A percentile compares a stretch with the other conserved stretches of the same genome.
phyloP scores from a whole-genome alignment of 92 coral and sea anemone species.

The Phenganax marumi region DNA sequence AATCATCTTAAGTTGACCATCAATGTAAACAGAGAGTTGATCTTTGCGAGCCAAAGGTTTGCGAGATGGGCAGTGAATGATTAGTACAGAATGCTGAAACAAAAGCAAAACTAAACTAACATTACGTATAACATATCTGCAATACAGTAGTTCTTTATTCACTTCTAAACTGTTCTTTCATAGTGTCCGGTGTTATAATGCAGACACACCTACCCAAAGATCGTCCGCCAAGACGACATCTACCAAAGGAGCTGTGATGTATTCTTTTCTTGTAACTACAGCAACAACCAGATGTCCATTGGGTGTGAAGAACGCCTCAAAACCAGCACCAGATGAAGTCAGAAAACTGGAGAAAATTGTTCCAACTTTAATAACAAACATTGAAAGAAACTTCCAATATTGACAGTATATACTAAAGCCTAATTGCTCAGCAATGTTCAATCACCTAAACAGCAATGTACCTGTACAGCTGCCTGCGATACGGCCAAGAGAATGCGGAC shows the following conservation, averaged over 20 bases:
- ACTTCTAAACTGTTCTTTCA: neutral
- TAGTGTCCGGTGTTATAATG: neutral
- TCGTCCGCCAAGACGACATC: conserved; percentile 68
- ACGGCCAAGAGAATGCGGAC: conserved; percentile 8
- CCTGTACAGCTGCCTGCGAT: conserved; percentile 86
- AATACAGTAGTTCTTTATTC: neutral
- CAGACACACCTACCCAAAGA: conserved; percentile 66
- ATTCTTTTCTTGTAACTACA: conserved; percentile 70
- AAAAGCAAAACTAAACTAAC: conserved; percentile 3
- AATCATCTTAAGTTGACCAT: conserved; percentile 63
- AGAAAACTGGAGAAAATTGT: conserved; percentile 60
- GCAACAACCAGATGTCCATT: conserved; percentile 80
- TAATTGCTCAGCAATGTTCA: neutral
- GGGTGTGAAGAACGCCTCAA: conserved; percentile 78
- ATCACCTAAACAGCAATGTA: neutral
- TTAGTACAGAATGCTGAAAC: conserved; percentile 75
- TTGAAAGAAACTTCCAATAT: neutral
- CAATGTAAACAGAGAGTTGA: conserved; percentile 74
- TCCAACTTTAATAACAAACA: neutral
- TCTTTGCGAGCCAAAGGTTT: conserved; percentile 81
- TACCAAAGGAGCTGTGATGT: conserved; percentile 72
- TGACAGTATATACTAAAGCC: neutral
- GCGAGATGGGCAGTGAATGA: conserved; percentile 76
- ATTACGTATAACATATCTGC: neutral
- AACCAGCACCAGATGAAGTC: conserved; percentile 74